Evolutionary conservation across 2,888 invertebrate species (phyloP), one percentile per base, ranked within the genome.

Genomic region (Drosophila formosana): DNA sequence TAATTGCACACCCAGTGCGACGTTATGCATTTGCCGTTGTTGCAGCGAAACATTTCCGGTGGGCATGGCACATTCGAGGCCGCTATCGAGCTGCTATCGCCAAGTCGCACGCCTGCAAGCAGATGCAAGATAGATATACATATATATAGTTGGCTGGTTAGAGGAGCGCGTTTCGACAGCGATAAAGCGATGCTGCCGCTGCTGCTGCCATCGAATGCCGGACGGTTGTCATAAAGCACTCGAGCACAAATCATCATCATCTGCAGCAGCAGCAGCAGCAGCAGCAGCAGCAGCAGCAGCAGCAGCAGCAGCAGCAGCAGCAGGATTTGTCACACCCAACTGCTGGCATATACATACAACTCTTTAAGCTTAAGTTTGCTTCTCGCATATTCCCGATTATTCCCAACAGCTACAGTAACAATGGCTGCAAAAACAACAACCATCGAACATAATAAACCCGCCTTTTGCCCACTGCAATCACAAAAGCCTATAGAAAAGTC

Each of bases 1-100:
- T 98, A 98, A 94, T 98, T 97, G 94, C 98, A 98, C 82, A 98
- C 97, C 95, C 95, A 95, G 80, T 96, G 93, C 82, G 95, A 94
- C 45, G 97, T 96, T 91, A 98, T 97, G 93, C 98, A 98, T 93
- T 95, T 96, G 90, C 97, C 97, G 92, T 97, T 96, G 65, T 95
- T 95, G 93, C 97, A 97, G 85, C 95, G 94, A 94, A 96, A 97
- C 95, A 95, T 95, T 92, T 96, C 96, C 84, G 94, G 94, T 69
- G 95, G 95, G 92, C 96, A 96, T 93, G 93, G 90, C 88, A 90
- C 89, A 82, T 89, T 91, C 60, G 80, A 80, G 70, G 84, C 83
- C 75, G 82, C 71, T 57, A 70, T 68, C 60, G 88, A 88, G 51
- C 80, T 73, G 75, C 80, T 80, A 66, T 86, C 82, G 43, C 81